phyloP scores from a whole-genome alignment of 2,888 invertebrate species.

The Morpho helenor region DNA sequence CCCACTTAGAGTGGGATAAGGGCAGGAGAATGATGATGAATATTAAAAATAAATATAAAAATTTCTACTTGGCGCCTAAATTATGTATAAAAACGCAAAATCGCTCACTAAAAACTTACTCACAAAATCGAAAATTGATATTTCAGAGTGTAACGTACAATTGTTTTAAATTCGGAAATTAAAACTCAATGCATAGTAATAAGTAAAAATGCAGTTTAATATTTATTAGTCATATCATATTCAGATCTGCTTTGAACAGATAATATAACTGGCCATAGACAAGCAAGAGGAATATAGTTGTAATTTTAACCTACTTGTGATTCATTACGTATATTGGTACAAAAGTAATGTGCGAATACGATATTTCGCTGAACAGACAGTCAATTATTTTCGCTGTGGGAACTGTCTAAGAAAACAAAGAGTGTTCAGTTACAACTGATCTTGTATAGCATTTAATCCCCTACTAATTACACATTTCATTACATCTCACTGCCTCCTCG shows the following conservation, averaged over 20 bases:
- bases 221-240: too few relatives aligned
- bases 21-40: too few relatives aligned
- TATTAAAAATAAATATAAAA: too few relatives aligned
- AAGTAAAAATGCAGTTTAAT: too few relatives aligned
- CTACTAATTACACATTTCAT: conserved; percentile 42
- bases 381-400: conserved; percentile 73
- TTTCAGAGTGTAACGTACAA: too few relatives aligned
- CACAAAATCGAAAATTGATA: too few relatives aligned
- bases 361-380: conserved; percentile 67
- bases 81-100: too few relatives aligned
- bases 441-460: conserved; percentile 44
- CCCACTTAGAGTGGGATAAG: too few relatives aligned
- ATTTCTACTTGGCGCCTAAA: too few relatives aligned
- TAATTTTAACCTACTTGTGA: conserved; percentile 18
- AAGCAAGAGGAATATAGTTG: not conserved
- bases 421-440: conserved; percentile 69
- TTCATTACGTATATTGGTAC: conserved; percentile 21
- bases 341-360: conserved; percentile 42
- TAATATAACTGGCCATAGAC: not conserved
- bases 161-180: too few relatives aligned
- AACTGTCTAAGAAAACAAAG: conserved; percentile 75
- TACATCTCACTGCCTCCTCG: conserved; percentile 20
- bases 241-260: not conserved
- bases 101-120: too few relatives aligned
- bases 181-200: too few relatives aligned